phyloP scores from a whole-genome alignment of 2,888 invertebrate genomes.

The Apamea crenata region DNA sequence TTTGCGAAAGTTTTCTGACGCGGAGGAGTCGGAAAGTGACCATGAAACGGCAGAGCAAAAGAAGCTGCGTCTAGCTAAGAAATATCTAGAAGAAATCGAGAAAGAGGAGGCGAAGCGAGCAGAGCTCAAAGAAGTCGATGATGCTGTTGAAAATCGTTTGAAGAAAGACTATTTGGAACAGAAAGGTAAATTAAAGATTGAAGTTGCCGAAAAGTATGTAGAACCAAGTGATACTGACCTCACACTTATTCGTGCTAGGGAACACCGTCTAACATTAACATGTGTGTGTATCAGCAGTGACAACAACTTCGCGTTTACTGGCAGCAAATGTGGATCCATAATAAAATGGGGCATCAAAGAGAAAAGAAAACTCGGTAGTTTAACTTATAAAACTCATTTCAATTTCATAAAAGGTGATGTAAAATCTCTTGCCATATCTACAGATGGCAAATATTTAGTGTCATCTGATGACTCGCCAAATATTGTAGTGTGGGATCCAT shows the following conservation, averaged over 20 bases:
- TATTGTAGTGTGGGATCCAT: constrained; percentile 96
- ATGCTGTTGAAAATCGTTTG: constrained; percentile 93
- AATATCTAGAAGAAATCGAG: constrained; percentile 96
- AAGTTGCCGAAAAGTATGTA: constrained; percentile 92
- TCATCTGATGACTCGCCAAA: constrained; percentile 88
- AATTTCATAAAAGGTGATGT: constrained; percentile 88
- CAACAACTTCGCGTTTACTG: constrained; percentile 93
- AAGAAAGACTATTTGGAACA: constrained; percentile 96
- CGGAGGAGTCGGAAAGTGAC: constrained; percentile 90
- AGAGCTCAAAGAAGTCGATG: constrained; percentile 91
- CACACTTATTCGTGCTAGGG: constrained; percentile 92
- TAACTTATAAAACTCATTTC: constrained; percentile 87
- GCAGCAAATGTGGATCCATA: constrained; percentile 96
- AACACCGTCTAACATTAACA: constrained; percentile 95
- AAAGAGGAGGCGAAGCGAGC: constrained; percentile 93
- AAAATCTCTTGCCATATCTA: constrained; percentile 93
- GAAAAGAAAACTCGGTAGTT: constrained; percentile 90
- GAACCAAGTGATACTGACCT: constrained; percentile 80
- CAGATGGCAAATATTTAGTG: constrained; percentile 95
- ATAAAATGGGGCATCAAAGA: constrained; percentile 95
- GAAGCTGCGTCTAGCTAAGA: constrained; percentile 96
- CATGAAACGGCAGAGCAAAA: constrained; percentile 97
- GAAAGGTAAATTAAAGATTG: constrained; percentile 94
- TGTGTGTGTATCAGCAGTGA: constrained; percentile 95
- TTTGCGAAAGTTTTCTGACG: constrained; percentile 88